Percentiles rank a stretch among this genome's conserved stretches.
phyloP scores from a whole-genome alignment of 1,140 invertebrate genomes.

The Hypothenemus hampei region DNA sequence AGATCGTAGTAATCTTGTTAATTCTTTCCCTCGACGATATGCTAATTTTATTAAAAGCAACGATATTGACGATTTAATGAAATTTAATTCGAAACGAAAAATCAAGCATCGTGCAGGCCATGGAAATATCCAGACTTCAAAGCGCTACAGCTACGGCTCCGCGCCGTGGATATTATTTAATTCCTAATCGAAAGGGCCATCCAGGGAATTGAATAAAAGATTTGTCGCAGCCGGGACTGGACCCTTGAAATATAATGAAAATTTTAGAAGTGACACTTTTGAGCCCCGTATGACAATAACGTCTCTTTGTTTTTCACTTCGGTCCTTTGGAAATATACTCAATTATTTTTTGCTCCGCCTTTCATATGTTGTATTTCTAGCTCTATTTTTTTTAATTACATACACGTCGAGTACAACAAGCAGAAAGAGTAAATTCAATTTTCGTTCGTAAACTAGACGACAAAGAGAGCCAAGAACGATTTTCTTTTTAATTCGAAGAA shows the following conservation, averaged over 20 bases:
- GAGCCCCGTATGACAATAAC: too few relatives aligned
- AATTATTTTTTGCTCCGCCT: too few relatives aligned
- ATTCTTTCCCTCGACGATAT: constrained; percentile 1
- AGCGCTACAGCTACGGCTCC: too few relatives aligned
- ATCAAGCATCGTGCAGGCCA: constrained; percentile 3
- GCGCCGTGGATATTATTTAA: constrained; percentile 6
- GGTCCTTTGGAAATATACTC: too few relatives aligned
- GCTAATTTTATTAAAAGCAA: constrained; percentile 15
- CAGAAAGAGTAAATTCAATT: too few relatives aligned
- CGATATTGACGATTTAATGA: constrained; percentile 15
- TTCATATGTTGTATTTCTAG: too few relatives aligned
- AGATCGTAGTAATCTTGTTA: constrained; percentile 12
- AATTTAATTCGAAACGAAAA: constrained; percentile 14
- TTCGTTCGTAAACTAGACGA: too few relatives aligned
- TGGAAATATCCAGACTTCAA: constrained; percentile 14
- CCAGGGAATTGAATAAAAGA: constrained; percentile 16
- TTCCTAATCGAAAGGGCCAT: constrained; percentile 14
- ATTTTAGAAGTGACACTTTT: constrained; percentile 12
- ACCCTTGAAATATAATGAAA: constrained; percentile 16
- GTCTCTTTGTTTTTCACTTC: too few relatives aligned
- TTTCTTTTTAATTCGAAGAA: constrained; percentile 1
- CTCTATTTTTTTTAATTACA: too few relatives aligned
- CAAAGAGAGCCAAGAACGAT: too few relatives aligned
- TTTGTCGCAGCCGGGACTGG: constrained; percentile 8
- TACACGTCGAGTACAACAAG: too few relatives aligned